These are phyloP conservation scores for Meloidogyne chitwoodi DNA, from an alignment of 1,140 invertebrate genomes.

Conservation along the genomic window DNA sequence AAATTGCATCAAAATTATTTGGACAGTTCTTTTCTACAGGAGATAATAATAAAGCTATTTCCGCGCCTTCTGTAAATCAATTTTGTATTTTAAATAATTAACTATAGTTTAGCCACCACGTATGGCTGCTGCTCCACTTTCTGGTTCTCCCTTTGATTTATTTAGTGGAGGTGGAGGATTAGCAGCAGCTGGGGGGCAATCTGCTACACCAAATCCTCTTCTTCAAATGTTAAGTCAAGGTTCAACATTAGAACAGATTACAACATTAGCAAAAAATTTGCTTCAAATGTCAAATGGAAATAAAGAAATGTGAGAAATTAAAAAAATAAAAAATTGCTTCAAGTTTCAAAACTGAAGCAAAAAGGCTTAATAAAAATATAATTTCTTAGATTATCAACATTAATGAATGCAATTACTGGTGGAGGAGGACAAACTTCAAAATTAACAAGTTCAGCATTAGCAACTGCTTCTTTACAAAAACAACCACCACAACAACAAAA, in stretches of 20 bases:
- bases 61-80: not conserved
- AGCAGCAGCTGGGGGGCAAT: not conserved
- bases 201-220: conserved; percentile 24
- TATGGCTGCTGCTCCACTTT: conserved; percentile 6
- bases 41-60: not conserved
- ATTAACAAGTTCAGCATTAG: conserved; percentile 46
- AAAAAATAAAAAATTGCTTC: not conserved
- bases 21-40: not conserved
- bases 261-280: conserved; percentile 50
- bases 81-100: not conserved
- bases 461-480: conserved; percentile 1
- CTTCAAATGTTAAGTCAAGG: conserved; percentile 35
- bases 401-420: conserved; percentile 40
- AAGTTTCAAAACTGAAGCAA: too few relatives aligned
- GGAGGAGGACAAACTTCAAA: conserved; percentile 32
- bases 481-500: not conserved
- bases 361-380: too few relatives aligned
- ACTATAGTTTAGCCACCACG: not conserved
- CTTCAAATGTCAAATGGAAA: conserved; percentile 32
- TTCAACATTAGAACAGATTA: conserved; percentile 44
- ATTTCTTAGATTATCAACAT: conserved; percentile 5
- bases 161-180: not conserved
- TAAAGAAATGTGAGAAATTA: conserved; percentile 1
- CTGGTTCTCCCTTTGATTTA: conserved; percentile 27
- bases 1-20: not conserved